Evolutionary conservation across 2,888 invertebrate species (phyloP).

Genomic region (Lottia gigantea): DNA sequence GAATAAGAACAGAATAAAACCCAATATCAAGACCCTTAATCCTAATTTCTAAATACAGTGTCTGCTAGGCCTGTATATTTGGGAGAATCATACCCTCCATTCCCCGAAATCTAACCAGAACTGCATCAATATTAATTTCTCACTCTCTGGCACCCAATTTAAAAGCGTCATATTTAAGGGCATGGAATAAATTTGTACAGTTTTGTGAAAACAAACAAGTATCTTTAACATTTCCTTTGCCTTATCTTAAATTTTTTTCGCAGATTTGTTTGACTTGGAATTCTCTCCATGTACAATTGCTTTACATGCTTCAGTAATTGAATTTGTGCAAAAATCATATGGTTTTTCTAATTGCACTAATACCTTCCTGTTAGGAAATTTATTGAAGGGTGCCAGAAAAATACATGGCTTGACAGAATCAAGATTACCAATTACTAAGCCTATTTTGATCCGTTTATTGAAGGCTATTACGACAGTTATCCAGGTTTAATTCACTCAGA

Average conservation of each 20-base stretch:
- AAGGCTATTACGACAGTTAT: too few relatives aligned
- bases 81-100: too few relatives aligned
- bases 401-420: too few relatives aligned
- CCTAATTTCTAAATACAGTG: too few relatives aligned
- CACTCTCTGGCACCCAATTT: background rate
- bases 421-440: too few relatives aligned
- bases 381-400: too few relatives aligned
- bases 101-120: background rate
- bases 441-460: too few relatives aligned
- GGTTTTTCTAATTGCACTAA: background rate
- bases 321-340: background rate
- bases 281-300: background rate
- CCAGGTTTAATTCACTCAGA: too few relatives aligned
- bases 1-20: too few relatives aligned
- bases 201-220: background rate
- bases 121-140: background rate
- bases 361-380: too few relatives aligned
- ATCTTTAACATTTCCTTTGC: background rate
- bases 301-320: background rate
- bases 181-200: constrained; percentile 1
- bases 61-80: too few relatives aligned
- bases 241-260: background rate
- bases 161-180: background rate
- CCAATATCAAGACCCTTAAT: too few relatives aligned
- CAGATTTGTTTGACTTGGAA: background rate